Conservation (phyloP, 1,140 invertebrate species). For the Asobara japonica region DNA sequence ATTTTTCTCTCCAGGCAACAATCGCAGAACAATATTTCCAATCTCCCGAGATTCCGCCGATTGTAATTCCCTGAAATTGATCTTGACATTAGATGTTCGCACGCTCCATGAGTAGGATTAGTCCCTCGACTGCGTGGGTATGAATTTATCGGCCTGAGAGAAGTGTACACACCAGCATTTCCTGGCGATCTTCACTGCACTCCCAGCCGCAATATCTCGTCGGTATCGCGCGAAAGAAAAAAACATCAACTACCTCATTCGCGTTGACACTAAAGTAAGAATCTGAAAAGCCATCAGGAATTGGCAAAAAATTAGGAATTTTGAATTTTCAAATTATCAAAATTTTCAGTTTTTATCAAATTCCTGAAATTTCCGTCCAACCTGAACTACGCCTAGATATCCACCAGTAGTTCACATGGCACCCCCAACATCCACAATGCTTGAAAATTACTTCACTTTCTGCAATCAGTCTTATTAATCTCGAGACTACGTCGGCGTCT, state of each 20-base stretch:
- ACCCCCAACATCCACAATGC: slow-evolving; percentile 33
- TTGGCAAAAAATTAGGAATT: too few species aligned
- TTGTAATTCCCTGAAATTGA: background rate
- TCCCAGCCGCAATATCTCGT: background rate
- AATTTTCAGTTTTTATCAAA: too few species aligned
- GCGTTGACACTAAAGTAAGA: too few species aligned
- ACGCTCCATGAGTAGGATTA: slow-evolving; percentile 24
- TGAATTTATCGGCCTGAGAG: slow-evolving; percentile 18
- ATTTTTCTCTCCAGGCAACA: background rate
- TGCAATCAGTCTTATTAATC: slow-evolving; percentile 56
- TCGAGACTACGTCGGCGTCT: slow-evolving; percentile 43
- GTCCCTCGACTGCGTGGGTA: slow-evolving; percentile 20
- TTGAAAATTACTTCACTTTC: slow-evolving; percentile 50
- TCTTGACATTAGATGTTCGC: slow-evolving; percentile 28
- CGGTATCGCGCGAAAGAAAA: background rate
- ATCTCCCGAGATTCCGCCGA: background rate
- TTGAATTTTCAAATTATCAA: too few species aligned
- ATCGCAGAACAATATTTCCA: background rate
- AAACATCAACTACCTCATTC: too few species aligned
- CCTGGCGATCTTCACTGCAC: background rate
- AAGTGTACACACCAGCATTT: slow-evolving; percentile 16
- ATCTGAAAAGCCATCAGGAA: too few species aligned
- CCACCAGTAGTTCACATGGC: background rate
- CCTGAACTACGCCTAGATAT: too few species aligned
- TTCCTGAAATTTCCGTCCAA: too few species aligned